Base-by-base conservation (phyloP, 92 coral and sea anemone species). In the Parazoanthus atlanticus region DNA sequence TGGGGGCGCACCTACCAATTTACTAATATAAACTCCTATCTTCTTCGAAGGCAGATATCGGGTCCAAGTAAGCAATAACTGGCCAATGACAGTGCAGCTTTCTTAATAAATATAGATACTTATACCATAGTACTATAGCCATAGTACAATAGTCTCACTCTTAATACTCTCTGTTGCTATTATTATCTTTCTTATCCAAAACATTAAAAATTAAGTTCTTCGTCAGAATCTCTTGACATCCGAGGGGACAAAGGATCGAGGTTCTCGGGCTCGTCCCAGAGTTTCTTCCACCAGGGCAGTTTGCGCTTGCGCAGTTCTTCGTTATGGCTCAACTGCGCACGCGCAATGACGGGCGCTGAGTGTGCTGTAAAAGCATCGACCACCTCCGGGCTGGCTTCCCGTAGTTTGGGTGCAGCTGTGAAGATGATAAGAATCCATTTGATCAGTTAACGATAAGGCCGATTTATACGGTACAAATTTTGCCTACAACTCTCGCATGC, bases 241-340 rank as follows among this genome's bases (percentile, higher is more conserved):
- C 85, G 88, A 47, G 72, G 80, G 29, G 78, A 26, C 38, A 64
- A 40, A n/a, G 84, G 77, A 88, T 82, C 89, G 3, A 84, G 80
- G 26, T 66, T 73, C 76, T 85, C 90, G 30, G 95, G 92, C 31
- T 88, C 93, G 67, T 95, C 98, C 97, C 96, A 94, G 66, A 97
- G 89, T 79, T 93, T 95, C 84, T 93, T 97, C 99, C 99, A 97
- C 99, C 99, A 97, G 3, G 99, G 97, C 7, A 89, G 90, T 73
- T 89, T 95, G 88, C 85, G 88, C 64, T 85, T 86, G 76, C 89
- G 90, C 91, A 97, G 61, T 76, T 95, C 96, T 61, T 95, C 96
- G 33, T 90, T 93, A 91, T 97, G 99, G 79, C 91, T 88, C 36
- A 90, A 91, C 91, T 94, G 97, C 58, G 99, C 99, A 79, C 94